Percentiles rank a stretch among this genome's conserved stretches.
Evolutionary conservation across 2,113 vertebrate genomes (phyloP).

Genomic region (Smithornis capensis): DNA sequence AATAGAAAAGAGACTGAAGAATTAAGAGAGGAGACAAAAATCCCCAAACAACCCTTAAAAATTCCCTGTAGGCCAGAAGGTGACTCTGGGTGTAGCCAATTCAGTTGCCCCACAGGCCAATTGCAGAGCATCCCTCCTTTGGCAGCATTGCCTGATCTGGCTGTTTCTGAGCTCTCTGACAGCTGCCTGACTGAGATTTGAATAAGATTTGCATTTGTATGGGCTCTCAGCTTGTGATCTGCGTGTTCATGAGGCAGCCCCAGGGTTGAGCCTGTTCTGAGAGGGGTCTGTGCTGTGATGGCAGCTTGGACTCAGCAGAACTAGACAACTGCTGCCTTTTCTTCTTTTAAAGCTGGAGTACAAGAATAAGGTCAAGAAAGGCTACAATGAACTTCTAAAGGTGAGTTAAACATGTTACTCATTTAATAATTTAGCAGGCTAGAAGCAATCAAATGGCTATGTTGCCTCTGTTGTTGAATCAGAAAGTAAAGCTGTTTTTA

Average conservation of each 20-base stretch:
- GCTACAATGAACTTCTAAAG: not conserved
- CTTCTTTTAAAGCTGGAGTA: not conserved
- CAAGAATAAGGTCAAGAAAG: not conserved
- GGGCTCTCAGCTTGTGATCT: slow-evolving; percentile 19
- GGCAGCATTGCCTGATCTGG: not conserved
- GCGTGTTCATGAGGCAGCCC: slow-evolving; percentile 11
- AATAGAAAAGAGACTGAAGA: not conserved
- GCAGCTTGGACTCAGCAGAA: not conserved
- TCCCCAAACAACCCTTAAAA: not conserved
- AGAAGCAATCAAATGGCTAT: not conserved
- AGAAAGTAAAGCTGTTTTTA: not conserved
- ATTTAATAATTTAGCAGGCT: not conserved
- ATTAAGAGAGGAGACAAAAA: not conserved
- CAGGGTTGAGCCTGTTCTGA: not conserved
- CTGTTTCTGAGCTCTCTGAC: not conserved
- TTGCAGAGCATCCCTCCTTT: not conserved
- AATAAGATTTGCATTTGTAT: slow-evolving; percentile 51
- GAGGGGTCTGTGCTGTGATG: not conserved
- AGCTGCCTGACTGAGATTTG: not conserved
- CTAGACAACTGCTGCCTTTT: not conserved
- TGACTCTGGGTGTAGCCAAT: not conserved
- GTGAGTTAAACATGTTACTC: not conserved
- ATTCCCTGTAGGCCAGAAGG: not conserved
- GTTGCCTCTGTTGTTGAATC: not conserved
- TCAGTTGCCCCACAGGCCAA: not conserved